Percentiles rank a stretch among this genome's conserved stretches.
Evolutionary conservation across 2,888 invertebrate genomes (phyloP).

Genomic region (Linnaemya tessellans): DNA sequence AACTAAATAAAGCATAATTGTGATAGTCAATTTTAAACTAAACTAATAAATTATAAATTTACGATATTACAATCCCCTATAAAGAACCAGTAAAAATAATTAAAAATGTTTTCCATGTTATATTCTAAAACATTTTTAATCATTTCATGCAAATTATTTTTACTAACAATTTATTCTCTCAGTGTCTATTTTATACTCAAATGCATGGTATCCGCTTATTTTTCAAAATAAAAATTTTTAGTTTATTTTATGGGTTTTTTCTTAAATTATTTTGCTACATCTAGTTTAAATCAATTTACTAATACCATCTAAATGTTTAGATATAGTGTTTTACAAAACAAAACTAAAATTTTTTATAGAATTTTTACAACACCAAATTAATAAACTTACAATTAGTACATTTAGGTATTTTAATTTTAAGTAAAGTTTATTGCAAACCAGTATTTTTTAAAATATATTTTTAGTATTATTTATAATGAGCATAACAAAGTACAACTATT

Average conservation of each 20-base stretch:
- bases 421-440: slow-evolving; percentile 27
- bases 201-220: slow-evolving; percentile 47
- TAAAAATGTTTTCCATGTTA: slow-evolving; percentile 20
- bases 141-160: slow-evolving; percentile 54
- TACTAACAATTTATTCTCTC: slow-evolving; percentile 75
- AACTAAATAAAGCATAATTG: slow-evolving; percentile 74
- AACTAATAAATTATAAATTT: slow-evolving; percentile 30
- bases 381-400: slow-evolving; percentile 19
- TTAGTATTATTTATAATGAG: slow-evolving; percentile 76
- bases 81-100: slow-evolving; percentile 8
- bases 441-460: slow-evolving; percentile 45
- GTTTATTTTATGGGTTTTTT: slow-evolving; percentile 3
- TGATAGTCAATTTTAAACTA: slow-evolving; percentile 75
- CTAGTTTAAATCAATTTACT: slow-evolving; percentile 47
- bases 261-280: slow-evolving; percentile 55
- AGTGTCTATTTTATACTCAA: slow-evolving; percentile 78
- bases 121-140: slow-evolving; percentile 38
- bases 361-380: slow-evolving; percentile 48
- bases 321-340: slow-evolving; percentile 39
- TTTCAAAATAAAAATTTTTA: slow-evolving; percentile 11
- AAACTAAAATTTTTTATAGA: slow-evolving; percentile 51
- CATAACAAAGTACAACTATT: slow-evolving; percentile 80
- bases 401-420: slow-evolving; percentile 64
- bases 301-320: slow-evolving; percentile 48
- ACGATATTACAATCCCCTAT: slow-evolving; percentile 22